Conservation (phyloP, 2,113 vertebrate genomes). For the Myotis davidii region DNA sequence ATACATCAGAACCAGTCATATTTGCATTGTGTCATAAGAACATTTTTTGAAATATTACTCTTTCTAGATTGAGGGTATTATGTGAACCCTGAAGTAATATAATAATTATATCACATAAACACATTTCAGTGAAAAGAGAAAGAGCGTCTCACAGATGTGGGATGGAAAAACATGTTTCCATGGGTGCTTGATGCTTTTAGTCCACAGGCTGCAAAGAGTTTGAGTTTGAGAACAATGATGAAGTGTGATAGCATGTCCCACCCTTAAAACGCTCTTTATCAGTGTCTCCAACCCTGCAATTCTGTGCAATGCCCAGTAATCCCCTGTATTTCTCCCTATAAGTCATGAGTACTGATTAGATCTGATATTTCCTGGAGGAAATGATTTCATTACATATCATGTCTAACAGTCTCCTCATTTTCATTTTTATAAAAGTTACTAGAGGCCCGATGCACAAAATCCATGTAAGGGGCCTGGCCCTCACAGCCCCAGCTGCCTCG, state of each 20-base stretch:
- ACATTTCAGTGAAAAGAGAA: not conserved
- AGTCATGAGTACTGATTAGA: not conserved
- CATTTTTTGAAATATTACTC: not conserved
- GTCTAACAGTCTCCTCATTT: not conserved
- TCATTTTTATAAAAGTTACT: not conserved
- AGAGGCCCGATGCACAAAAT: too few relatives aligned
- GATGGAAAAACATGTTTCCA: not conserved
- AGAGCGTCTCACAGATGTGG: not conserved
- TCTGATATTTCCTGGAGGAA: not conserved
- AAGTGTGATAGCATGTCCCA: not conserved
- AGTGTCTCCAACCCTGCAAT: not conserved
- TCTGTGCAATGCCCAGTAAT: not conserved
- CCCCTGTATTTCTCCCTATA: not conserved
- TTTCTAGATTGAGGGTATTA: not conserved
- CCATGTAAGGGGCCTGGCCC: too few relatives aligned
- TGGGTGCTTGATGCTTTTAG: not conserved
- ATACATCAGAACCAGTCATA: not conserved
- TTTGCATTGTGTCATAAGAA: not conserved
- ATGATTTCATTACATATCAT: slow-evolving; percentile 21
- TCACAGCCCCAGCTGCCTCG: too few relatives aligned
- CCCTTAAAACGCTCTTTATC: not conserved
- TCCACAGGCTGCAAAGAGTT: not conserved
- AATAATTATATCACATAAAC: not conserved
- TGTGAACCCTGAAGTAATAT: not conserved
- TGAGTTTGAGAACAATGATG: not conserved